phyloP scores from a whole-genome alignment of 2,797 vertebrate genomes.

The Cossypha niveicapilla region DNA sequence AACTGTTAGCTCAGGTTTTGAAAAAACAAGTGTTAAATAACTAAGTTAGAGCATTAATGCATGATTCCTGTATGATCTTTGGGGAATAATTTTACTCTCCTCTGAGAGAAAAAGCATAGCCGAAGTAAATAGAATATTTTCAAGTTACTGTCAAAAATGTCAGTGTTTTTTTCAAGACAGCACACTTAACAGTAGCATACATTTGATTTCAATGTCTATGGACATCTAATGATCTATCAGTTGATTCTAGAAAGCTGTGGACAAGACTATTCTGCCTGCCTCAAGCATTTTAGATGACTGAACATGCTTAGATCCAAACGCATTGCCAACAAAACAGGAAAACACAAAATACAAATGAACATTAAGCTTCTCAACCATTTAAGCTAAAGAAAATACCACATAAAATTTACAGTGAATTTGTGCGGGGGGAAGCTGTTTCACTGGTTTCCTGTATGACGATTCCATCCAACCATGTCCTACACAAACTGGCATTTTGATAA shows the following conservation, averaged over 20 bases:
- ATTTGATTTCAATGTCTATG: neutral
- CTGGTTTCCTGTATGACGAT: neutral
- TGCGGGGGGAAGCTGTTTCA: neutral
- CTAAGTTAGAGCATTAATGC: neutral
- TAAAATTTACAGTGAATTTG: neutral
- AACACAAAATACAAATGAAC: neutral
- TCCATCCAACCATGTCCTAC: neutral
- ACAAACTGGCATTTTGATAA: neutral
- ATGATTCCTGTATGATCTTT: neutral
- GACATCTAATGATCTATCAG: neutral
- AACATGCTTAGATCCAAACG: neutral
- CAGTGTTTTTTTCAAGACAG: neutral
- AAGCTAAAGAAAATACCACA: neutral
- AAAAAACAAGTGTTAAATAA: neutral
- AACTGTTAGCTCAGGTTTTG: neutral
- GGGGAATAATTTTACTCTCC: neutral
- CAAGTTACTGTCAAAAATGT: neutral
- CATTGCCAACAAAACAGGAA: neutral
- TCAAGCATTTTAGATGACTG: neutral
- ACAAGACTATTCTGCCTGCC: neutral
- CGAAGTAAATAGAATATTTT: neutral
- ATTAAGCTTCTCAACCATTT: neutral
- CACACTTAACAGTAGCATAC: neutral
- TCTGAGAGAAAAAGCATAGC: neutral
- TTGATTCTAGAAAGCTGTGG: neutral